A percentile compares a stretch with the other conserved stretches of the same genome.
Evolutionary conservation across 1,140 invertebrate species (phyloP).

Genomic region (Pygmarrhopalites habei): DNA sequence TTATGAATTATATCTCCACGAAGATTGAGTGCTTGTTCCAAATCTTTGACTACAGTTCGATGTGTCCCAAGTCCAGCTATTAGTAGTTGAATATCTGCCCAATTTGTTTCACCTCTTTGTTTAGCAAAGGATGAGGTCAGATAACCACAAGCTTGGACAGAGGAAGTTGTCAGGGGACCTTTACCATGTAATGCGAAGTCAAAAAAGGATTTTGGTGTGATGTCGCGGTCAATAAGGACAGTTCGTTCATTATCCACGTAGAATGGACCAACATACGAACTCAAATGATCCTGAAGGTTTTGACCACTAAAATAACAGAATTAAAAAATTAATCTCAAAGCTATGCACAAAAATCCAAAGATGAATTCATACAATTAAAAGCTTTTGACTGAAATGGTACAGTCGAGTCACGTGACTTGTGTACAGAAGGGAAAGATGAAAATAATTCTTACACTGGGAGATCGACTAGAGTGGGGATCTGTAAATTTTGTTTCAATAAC

Average conservation of each 20-base stretch:
- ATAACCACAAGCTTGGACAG: constrained; percentile 15
- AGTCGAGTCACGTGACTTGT: too few relatives aligned
- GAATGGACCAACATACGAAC: constrained; percentile 26
- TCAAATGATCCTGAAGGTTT: constrained; percentile 28
- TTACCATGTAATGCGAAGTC: constrained; percentile 23
- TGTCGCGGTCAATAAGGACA: constrained; percentile 30
- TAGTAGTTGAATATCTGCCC: constrained; percentile 42
- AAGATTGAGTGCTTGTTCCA: not conserved
- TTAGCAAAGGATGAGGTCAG: constrained; percentile 21
- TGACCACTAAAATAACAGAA: not conserved
- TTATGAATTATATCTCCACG: not conserved
- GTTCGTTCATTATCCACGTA: constrained; percentile 19
- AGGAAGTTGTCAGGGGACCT: constrained; percentile 24
- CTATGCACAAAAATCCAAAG: too few relatives aligned
- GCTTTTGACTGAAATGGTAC: too few relatives aligned
- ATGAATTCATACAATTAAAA: too few relatives aligned
- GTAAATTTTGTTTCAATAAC: constrained; percentile 16
- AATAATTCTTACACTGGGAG: too few relatives aligned
- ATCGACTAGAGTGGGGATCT: not conserved
- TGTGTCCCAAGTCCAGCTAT: constrained; percentile 17
- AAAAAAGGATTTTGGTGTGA: constrained; percentile 12
- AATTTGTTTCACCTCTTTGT: constrained; percentile 28
- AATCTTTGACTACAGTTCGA: constrained; percentile 3
- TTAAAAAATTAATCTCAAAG: too few relatives aligned
- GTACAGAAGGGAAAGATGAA: too few relatives aligned